phyloP scores from a whole-genome alignment of 2,888 invertebrate species.

The Synanthedon myopaeformis region DNA sequence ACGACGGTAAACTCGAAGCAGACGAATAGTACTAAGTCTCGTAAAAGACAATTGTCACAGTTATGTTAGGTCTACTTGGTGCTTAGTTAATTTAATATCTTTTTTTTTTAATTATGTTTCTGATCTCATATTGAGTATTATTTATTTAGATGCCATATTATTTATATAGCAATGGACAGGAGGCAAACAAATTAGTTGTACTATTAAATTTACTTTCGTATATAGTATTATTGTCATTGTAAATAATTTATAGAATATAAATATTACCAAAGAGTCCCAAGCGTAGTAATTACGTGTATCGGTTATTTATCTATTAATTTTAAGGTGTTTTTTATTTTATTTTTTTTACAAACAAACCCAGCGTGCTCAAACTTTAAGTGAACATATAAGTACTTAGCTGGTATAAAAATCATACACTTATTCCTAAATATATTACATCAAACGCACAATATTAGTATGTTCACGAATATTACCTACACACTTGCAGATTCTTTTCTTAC shows the following conservation, averaged over 20 bases:
- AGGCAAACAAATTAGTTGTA: slow-evolving; percentile 11
- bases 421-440: too few species aligned
- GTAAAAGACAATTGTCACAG: neutral
- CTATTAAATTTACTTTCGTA: slow-evolving; percentile 33
- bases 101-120: slow-evolving; percentile 52
- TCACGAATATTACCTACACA: too few species aligned
- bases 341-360: neutral
- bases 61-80: slow-evolving; percentile 36
- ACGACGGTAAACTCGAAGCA: too few species aligned
- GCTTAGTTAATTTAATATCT: slow-evolving; percentile 37
- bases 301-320: neutral
- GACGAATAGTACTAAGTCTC: too few species aligned
- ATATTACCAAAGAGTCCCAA: slow-evolving; percentile 53
- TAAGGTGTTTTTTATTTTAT: neutral
- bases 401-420: too few species aligned
- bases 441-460: too few species aligned
- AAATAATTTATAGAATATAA: slow-evolving; percentile 29
- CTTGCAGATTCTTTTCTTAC: too few species aligned
- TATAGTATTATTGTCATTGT: slow-evolving; percentile 11
- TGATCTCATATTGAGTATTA: slow-evolving; percentile 69
- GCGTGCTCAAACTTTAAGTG: too few species aligned
- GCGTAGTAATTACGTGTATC: neutral
- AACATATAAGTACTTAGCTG: too few species aligned
- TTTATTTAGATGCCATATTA: slow-evolving; percentile 68
- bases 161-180: slow-evolving; percentile 43